Evolutionary conservation across 2,113 vertebrate genomes (phyloP).

Genomic region (Ancistrus triradiatus): DNA sequence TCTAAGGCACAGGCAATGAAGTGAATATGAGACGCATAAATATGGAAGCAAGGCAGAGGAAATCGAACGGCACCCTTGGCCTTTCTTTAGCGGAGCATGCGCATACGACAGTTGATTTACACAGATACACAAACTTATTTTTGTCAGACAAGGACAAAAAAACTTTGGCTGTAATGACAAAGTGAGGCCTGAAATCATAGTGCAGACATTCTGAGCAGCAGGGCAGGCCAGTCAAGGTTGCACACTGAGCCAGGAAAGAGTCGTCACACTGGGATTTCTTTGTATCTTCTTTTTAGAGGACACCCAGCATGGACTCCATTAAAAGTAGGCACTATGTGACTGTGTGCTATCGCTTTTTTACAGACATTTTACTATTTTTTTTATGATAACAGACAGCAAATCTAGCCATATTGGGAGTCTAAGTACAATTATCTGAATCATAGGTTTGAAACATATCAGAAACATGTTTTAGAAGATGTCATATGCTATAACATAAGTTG

Average conservation of each 20-base stretch:
- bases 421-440: too few relatives aligned
- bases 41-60: conserved; percentile 82
- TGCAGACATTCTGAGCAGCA: conserved; percentile 65
- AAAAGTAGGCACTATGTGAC: conserved; percentile 17
- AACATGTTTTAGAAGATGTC: too few relatives aligned
- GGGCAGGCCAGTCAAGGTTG: conserved; percentile 66
- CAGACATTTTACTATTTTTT: neutral
- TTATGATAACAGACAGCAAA: neutral
- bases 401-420: too few relatives aligned
- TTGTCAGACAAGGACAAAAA: conserved; percentile 73
- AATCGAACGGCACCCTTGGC: conserved; percentile 90
- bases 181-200: conserved; percentile 68
- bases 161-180: conserved; percentile 70
- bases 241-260: conserved; percentile 57
- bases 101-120: conserved; percentile 88
- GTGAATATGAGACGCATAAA: conserved; percentile 98
- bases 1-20: conserved; percentile 90
- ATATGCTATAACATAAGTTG: too few relatives aligned
- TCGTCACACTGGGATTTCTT: conserved; percentile 21
- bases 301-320: conserved; percentile 31
- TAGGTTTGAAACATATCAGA: too few relatives aligned
- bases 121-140: conserved; percentile 76
- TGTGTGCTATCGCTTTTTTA: neutral
- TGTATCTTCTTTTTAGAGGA: conserved; percentile 34
- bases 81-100: conserved; percentile 87